Evolutionary conservation across 2,797 vertebrate genomes (phyloP).

Genomic region (Neosalanx taihuensis): DNA sequence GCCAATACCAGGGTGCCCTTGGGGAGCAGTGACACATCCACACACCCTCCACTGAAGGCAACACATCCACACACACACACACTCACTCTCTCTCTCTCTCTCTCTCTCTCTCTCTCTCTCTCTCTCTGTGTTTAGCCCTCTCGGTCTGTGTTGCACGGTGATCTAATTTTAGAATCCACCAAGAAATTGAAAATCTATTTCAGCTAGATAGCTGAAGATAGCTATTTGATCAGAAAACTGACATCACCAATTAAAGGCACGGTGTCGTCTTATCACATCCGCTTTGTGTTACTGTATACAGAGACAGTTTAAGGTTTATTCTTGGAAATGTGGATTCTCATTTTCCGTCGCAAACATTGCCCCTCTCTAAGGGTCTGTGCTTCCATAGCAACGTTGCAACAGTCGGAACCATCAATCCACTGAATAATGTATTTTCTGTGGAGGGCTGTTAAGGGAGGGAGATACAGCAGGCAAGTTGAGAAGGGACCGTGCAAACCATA

Average conservation of each 20-base stretch:
- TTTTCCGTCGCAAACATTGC: slow-evolving; percentile 17
- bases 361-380: slow-evolving; percentile 33
- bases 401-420: slow-evolving; percentile 43
- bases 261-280: not conserved
- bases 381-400: slow-evolving; percentile 55
- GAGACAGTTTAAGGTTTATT: slow-evolving; percentile 9
- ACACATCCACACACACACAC: not conserved
- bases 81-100: not conserved
- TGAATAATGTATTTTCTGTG: slow-evolving; percentile 64
- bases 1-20: slow-evolving; percentile 20
- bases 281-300: not conserved
- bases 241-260: too few species aligned
- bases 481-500: slow-evolving; percentile 11
- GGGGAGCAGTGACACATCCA: not conserved
- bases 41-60: too few species aligned
- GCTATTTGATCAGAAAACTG: too few species aligned
- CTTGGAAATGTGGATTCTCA: not conserved
- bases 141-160: too few species aligned
- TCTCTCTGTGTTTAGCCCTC: not conserved
- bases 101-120: not conserved
- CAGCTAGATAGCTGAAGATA: too few species aligned
- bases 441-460: slow-evolving; percentile 27
- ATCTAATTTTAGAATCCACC: too few species aligned
- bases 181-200: too few species aligned
- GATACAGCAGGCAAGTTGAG: slow-evolving; percentile 23